These are phyloP conservation scores for Hyposoter dolosus DNA, from an alignment of 2,888 invertebrate genomes.

Conservation along the genomic window DNA sequence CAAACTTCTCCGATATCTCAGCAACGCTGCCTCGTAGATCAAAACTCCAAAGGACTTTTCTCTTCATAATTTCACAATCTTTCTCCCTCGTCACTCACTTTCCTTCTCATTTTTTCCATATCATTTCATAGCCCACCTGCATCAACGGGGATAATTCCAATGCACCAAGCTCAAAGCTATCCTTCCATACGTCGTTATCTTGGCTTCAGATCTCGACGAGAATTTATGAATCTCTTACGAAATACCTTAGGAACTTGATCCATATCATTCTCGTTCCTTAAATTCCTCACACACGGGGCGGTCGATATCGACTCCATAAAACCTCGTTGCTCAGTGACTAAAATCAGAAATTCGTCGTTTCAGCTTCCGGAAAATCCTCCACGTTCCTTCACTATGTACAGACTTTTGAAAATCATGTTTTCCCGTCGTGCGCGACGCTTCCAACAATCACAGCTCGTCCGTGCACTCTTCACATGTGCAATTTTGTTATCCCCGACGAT, in stretches of 20 bases:
- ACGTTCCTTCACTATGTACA: not conserved
- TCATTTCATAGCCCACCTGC: not conserved
- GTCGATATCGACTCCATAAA: not conserved
- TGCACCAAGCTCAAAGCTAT: conserved; percentile 8
- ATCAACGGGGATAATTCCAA: conserved; percentile 1
- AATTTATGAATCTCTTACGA: conserved; percentile 22
- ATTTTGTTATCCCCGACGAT: conserved; percentile 20
- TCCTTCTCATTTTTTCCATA: not conserved
- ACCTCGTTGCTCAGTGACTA: not conserved
- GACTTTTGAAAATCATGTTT: not conserved
- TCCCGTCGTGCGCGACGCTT: not conserved
- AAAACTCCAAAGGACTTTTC: not conserved
- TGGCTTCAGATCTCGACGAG: conserved; percentile 26
- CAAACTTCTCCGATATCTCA: not conserved
- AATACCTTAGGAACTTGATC: conserved; percentile 38
- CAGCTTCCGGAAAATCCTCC: not conserved
- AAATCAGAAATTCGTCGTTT: not conserved
- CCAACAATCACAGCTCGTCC: conserved; percentile 1
- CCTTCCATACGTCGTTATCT: not conserved
- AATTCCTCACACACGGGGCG: not conserved
- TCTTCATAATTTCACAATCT: not conserved
- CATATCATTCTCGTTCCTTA: conserved; percentile 11
- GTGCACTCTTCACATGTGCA: not conserved
- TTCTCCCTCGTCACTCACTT: not conserved
- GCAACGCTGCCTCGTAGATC: not conserved